Evolutionary conservation across 2,888 invertebrate species (phyloP), one percentile per base, ranked within the genome.

Genomic region (Acronicta alni): DNA sequence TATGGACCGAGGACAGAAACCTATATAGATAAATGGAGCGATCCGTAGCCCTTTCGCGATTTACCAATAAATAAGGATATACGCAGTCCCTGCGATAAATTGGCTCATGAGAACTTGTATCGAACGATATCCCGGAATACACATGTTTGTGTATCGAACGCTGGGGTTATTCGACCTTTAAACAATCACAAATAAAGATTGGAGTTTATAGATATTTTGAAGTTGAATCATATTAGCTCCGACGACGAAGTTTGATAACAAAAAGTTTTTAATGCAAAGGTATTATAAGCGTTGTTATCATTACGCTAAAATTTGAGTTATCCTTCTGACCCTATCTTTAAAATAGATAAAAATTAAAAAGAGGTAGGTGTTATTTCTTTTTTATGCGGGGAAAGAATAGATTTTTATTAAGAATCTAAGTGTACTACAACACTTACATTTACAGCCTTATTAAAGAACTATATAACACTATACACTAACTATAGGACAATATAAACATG

Each of bases 21-120:
- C 48, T 69, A 54, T 63, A 59, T 45, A 72, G 76, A 79, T 69
- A 79, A 72, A 79, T 74, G 67, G 59, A 61, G 35, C 63, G 58
- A 80, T 74, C 65, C 60, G 65, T 54, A 72, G 65, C 72, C 80
- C 68, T 72, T 71, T 59, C 65, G 67, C 68, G 70, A 75, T 80
- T 67, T 72, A 62, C 71, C 72, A 71, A 78, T 79, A 79, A 80
- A 79, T 80, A 78, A 79, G 79, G 79, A 72, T 80, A 75, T 62
- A 72, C 67, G 60, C 37, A 66, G 66, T 59, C 67, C 64, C 67
- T 44, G 56, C 67, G 47, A 72, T 80, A 77, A 72, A 80, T 76
- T 72, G 72, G 62, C 60, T 68, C 67, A 75, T 74, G 71, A 73
- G 73, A 75, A 73, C 76, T 78, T 78, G 67, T 66, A 58, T 59